These are phyloP conservation scores for Heliconius hermathena DNA, from an alignment of 1,140 invertebrate species.

Conservation along the genomic window DNA sequence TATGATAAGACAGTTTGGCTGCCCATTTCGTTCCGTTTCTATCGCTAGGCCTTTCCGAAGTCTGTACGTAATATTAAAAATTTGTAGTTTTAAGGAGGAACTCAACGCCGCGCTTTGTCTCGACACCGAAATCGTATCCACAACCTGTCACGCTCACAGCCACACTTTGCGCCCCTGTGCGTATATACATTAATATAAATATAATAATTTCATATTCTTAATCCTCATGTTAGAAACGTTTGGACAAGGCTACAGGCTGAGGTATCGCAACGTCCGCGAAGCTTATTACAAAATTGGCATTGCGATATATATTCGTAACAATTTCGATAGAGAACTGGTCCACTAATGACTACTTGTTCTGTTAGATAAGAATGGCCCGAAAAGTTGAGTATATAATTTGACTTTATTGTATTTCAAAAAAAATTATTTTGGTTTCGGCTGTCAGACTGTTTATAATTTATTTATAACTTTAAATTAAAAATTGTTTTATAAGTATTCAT, in stretches of 20 bases:
- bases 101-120: too few relatives aligned
- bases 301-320: slow-evolving; percentile 17
- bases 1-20: background rate
- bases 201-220: background rate
- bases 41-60: too few relatives aligned
- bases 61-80: too few relatives aligned
- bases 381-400: background rate
- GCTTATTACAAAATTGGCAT: slow-evolving; percentile 23
- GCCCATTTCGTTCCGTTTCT: background rate
- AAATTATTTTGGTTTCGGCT: too few relatives aligned
- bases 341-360: background rate
- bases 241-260: slow-evolving; percentile 11
- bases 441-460: background rate
- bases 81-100: too few relatives aligned
- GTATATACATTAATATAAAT: background rate
- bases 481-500: background rate
- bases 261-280: slow-evolving; percentile 13
- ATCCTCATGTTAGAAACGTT: slow-evolving; percentile 4
- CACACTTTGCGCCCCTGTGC: too few relatives aligned
- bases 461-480: background rate
- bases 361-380: slow-evolving; percentile 1
- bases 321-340: slow-evolving; percentile 23
- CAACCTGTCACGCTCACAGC: too few relatives aligned
- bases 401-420: background rate
- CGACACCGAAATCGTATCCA: too few relatives aligned